Percentiles rank a stretch among this genome's conserved stretches.
phyloP scores from a whole-genome alignment of 2,113 vertebrate genomes.

The Gadus macrocephalus region DNA sequence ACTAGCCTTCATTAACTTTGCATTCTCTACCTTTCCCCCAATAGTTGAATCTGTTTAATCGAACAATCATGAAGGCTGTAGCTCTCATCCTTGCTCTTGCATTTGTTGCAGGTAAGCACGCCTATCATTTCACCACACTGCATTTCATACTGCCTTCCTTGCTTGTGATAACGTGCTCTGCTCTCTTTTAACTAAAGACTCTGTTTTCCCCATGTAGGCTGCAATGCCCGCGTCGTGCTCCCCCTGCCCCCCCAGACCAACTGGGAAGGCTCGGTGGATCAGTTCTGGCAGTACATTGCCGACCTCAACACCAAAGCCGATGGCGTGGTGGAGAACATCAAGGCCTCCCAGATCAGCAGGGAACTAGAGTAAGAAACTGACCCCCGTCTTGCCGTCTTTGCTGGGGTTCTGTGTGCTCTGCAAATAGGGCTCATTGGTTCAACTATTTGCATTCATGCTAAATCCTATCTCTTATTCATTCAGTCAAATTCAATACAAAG shows the following conservation, averaged over 20 bases:
- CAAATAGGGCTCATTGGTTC: too few species aligned
- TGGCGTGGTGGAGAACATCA: constrained; percentile 59
- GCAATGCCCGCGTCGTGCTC: constrained; percentile 62
- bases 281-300: constrained; percentile 67
- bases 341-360: constrained; percentile 65
- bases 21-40: too few species aligned
- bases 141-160: background rate
- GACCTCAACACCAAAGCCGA: constrained; percentile 63
- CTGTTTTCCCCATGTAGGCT: constrained; percentile 51
- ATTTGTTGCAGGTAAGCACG: constrained; percentile 65
- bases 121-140: background rate
- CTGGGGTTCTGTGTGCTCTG: too few species aligned
- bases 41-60: constrained; percentile 56
- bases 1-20: too few species aligned
- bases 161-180: background rate
- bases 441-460: too few species aligned
- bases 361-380: constrained; percentile 75
- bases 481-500: too few species aligned
- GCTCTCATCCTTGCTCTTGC: constrained; percentile 69
- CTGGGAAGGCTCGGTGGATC: constrained; percentile 70
- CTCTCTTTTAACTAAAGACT: background rate
- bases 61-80: constrained; percentile 70
- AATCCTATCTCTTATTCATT: too few species aligned
- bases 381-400: too few species aligned
- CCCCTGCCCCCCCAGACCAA: constrained; percentile 37